phyloP scores from a whole-genome alignment of 2,113 vertebrate species.

The Bubo scandiacus region DNA sequence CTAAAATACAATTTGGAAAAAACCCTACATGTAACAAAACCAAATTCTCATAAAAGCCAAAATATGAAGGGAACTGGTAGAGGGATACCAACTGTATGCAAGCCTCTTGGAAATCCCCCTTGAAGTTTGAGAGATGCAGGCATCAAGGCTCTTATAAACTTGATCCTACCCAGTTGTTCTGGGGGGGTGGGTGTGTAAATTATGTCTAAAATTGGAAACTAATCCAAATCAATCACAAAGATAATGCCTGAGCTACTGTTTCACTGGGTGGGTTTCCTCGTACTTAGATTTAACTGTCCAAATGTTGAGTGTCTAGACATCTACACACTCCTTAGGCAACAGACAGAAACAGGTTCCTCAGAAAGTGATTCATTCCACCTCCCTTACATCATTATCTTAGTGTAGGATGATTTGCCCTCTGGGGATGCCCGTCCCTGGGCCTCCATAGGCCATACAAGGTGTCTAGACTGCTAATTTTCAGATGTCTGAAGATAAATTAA shows the following conservation, averaged over 20 bases:
- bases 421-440: neutral
- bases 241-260: neutral
- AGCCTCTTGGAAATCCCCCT: neutral
- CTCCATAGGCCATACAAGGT: neutral
- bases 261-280: neutral
- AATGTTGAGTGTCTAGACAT: neutral
- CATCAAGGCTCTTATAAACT: neutral
- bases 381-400: neutral
- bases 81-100: neutral
- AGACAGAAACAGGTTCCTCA: neutral
- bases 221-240: neutral
- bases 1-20: neutral
- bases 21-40: neutral
- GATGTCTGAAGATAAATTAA: constrained; percentile 34
- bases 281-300: neutral
- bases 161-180: neutral
- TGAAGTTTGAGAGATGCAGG: neutral
- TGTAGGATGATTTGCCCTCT: neutral
- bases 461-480: constrained; percentile 27
- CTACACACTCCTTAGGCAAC: neutral
- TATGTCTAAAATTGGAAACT: neutral
- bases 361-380: neutral
- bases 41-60: neutral
- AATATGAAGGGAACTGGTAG: neutral
- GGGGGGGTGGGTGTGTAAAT: neutral